Base-by-base conservation (phyloP, 2,888 invertebrate species). In the Lasioglossum malachurum region DNA sequence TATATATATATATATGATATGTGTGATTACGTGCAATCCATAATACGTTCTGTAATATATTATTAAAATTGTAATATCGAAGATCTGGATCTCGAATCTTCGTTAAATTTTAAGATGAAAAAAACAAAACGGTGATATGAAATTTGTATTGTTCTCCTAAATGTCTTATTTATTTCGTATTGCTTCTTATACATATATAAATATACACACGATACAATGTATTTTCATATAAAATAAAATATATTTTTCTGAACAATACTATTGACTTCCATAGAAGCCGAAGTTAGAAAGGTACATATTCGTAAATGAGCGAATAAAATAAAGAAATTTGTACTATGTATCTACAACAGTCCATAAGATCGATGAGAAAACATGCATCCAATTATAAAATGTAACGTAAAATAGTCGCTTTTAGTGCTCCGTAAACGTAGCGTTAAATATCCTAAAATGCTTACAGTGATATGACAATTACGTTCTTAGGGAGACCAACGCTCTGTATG, bases 401-500 rank as follows among this genome's bases (percentile, higher is more conserved):
- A 35, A 35, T 35, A 35, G 35, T 35, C 35, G 10, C 41, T 49
- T 49, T 49, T 49, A 53, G 23, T 53, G 10, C 53, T 53, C 8
- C 53, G 23, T 23, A 53, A 57, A 12, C 23, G 4, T 12, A n/a
- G 12, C 4, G n/a, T 57, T 57, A 46, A 31, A 46, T 75, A 23
- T 57, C 31, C 12, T 46, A 38, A 74, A 14, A 38, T 53, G 53
- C 75, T 60, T 27, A 31, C 31, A 31, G n/a, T 64, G 53, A 14
- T 46, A 73, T n/a, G 16, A 16, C 12, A 16, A n/a, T 89, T 88
- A 94, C 69, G 89, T 89, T 90, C 97, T 95, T 10, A 96, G 95
- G 3, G 96, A 96, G 35, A 98, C 96, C 53, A 97, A 94, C 1
- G 97, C 97, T 89, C 96, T 96, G 92, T 97, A 98, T 0, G 97